These are phyloP conservation scores for Leptodactylus fuscus DNA, from an alignment of 2,113 vertebrate genomes.

Conservation along the genomic window DNA sequence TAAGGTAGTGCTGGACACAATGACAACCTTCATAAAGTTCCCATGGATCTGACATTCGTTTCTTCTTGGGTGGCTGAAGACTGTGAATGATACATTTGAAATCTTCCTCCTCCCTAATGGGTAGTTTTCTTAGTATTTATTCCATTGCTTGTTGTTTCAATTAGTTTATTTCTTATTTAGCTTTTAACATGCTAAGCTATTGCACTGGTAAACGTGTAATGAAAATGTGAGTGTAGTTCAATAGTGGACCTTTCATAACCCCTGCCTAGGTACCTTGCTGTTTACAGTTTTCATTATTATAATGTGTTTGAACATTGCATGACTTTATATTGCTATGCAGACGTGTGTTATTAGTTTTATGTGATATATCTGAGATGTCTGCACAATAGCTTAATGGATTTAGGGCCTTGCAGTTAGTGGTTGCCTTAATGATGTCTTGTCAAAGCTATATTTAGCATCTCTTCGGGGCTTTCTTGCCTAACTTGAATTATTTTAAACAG, in stretches of 20 bases:
- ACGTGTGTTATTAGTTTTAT: conserved; percentile 45
- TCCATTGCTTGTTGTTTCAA: no score
- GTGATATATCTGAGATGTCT: conserved; percentile 43
- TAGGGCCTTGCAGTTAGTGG: conserved; percentile 1
- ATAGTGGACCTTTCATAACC: neutral
- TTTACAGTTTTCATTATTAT: conserved; percentile 26
- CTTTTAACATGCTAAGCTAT: no score
- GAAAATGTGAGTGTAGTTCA: neutral
- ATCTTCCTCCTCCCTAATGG: no score
- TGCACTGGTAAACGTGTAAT: no score
- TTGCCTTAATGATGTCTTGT: conserved; percentile 37
- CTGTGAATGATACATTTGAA: no score
- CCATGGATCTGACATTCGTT: no score
- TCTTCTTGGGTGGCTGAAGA: no score
- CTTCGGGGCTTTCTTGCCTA: conserved; percentile 20
- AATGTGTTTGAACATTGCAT: conserved; percentile 21
- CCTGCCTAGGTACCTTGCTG: conserved; percentile 3
- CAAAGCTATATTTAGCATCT: conserved; percentile 24
- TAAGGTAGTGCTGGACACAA: no score
- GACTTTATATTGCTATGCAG: conserved; percentile 42
- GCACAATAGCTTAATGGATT: conserved; percentile 49
- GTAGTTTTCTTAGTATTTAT: no score
- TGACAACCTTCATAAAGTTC: no score
- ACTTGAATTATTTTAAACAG: conserved; percentile 48
- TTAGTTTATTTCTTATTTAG: no score